Base-by-base conservation (phyloP, 2,888 invertebrate genomes). In the Cylloceria caligata region DNA sequence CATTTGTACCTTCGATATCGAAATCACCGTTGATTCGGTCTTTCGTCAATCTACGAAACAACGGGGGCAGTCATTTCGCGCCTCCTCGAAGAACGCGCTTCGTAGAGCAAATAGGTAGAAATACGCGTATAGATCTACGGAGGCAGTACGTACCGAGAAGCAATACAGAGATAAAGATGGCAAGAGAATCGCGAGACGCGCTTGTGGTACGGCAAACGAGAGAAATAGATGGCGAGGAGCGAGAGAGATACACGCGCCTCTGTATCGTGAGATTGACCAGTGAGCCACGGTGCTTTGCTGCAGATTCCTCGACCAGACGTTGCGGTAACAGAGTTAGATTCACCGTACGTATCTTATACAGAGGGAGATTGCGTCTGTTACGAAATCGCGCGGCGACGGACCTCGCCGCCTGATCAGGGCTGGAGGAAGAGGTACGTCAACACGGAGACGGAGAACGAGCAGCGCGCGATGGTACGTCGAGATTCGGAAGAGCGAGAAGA, bases 331-430 rank as follows among this genome's bases (percentile, higher is more conserved):
- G 49, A 49, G 49, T 49, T 36, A 21, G 49, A 34, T 68, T 52
- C 36, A 68, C 49, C 39, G 24, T 24, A 27, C 21, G 21, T 39
- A 24, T 57, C 30, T 30, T 6, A 6, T 9, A 27, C 16, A 55
- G 52, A 52, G 52, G 69, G 52, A 69, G 67, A 30, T 16, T 3
- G 71, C 24, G 72, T 30, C 69, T 11, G 55, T 76, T 80, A 80
- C 80, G 80, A 80, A 76, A 80, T 65, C 55, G 45, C 71, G 64
- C 55, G 49, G 19, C 49, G 27, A 69, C 69, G 74, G 73, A 74
- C 73, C 80, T 74, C 69, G 80, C 30, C 64, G 60, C 47, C 60
- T 68, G 68, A 74, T 80, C 79, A 68, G 73, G 71, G 71, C 69
- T 65, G 36, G 57, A 80, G 64, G 64, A 75, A 71, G 71, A 76